Base-by-base conservation (phyloP, 2,113 vertebrate genomes). In the Phrynosoma platyrhinos region DNA sequence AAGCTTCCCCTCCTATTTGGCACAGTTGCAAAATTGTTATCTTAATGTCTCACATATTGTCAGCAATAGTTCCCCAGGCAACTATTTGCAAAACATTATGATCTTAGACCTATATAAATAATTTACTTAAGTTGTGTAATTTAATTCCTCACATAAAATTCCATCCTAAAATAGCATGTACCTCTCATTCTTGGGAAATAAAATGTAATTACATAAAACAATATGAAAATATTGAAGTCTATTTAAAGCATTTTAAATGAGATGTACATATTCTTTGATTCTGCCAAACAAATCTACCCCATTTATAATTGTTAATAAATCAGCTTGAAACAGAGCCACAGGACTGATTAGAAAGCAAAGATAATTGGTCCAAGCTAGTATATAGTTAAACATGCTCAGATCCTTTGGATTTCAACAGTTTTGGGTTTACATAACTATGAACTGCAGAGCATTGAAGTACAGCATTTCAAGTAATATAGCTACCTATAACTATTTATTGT, bases 91-190 rank as follows among this genome's bases (percentile, higher is more conserved):
- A 55, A 84, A 36, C 10, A 64, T 62, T 85, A 85, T n/a, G 36
- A 76, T 64, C 55, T 64, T 71, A 12, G 47, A 69, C 27, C 82
- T 83, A 75, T 74, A 25, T 76, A 85, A 40, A 76, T 62, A 62
- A 85, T 25, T 14, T 21, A 47, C 14, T 76, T 64, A 62, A 85
- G 58, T 12, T n/a, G 9, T 64, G 58, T 74, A 74, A 55, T 30
- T 55, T 36, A 69, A 84, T 84, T 75, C 71, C 20, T 36, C 83
- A 75, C 71, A 84, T n/a, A 84, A 62, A 62, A 76, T 58, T 77
- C 58, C 58, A 64, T 14, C 74, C 52, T 83, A 21, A 66, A 27
- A 47, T 53, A 42, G 66, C 32, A 42, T 23, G 1, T 77, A 40
- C 42, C 42, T 47, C 77, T 66, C 36, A 47, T 85, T 42, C 40